Evolutionary conservation across 1,140 invertebrate species (phyloP), one percentile per base, ranked within the genome.

Genomic region (Bilobella aurantiaca): DNA sequence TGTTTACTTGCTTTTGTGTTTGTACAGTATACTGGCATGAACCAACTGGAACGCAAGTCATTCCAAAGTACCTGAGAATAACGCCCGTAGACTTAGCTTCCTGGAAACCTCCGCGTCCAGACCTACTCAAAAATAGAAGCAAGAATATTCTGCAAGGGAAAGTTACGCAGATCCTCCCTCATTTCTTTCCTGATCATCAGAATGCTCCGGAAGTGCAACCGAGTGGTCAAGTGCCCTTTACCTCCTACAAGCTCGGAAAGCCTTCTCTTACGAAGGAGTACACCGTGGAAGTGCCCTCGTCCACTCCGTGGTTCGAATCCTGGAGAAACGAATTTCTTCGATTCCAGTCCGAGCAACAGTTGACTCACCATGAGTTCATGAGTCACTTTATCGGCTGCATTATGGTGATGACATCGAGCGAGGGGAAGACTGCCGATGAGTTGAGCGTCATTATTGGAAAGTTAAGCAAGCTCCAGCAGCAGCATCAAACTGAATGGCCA

Each of bases 261-360:
- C 12, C 31, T 57, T 8, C 31, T 3, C 31, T 62, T 3, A 34
- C 31, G 28, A 59, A 16, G 1, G 61, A 65, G 16, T 71, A 79
- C 74, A 77, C 81, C 63, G 74, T 88, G 49, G 82, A 87, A 71
- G 79, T 90, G 63, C 89, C 89, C 70, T 81, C 82, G 27, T 81
- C 84, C 2, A 88, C 90, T 31, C 89, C 92, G n/a, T 98, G 94
- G 94, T 97, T 91, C 81, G 93, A 96, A 76, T 82, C 86, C n/a
- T 98, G 93, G 90, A 82, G 93, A 74, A 90, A 95, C 74, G 88
- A 86, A 29, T 96, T 96, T 78, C 81, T 96, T 23, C 64, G 65
- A 27, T 58, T 68, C 27, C 56, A 70, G 32, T 68, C 68, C 3
- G 69, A 66, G 21, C 65, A 70, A 53, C 63, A 67, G 25, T n/a